Evolutionary conservation across 2,797 vertebrate genomes (phyloP).

Genomic region (Takifugu ocellatus): DNA sequence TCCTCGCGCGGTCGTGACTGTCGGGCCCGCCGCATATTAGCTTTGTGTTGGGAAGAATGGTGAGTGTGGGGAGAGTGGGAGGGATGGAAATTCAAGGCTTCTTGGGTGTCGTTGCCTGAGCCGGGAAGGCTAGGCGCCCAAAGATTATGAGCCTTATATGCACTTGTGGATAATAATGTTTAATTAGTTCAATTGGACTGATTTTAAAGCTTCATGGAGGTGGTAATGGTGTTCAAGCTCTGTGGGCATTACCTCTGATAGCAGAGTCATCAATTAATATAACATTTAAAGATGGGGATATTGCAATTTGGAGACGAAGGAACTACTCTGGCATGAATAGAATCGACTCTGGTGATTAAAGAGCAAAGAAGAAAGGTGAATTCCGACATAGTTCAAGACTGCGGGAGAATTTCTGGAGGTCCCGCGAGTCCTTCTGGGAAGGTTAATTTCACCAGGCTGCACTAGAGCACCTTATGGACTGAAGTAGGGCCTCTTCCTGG

Average conservation of each 20-base stretch:
- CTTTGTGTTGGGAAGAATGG: conserved; percentile 68
- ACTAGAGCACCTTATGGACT: conserved; percentile 46
- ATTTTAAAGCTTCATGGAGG: conserved; percentile 15
- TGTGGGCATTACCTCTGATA: conserved; percentile 17
- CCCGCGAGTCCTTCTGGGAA: conserved; percentile 25
- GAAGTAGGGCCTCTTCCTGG: conserved; percentile 44
- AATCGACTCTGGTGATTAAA: conserved; percentile 23
- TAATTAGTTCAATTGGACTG: conserved; percentile 49
- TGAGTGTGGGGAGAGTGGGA: conserved; percentile 38
- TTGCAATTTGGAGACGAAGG: conserved; percentile 6
- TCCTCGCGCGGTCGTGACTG: conserved; percentile 45
- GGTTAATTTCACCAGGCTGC: conserved; percentile 16
- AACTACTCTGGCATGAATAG: conserved; percentile 17
- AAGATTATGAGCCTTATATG: conserved; percentile 45
- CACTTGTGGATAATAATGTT: conserved; percentile 36
- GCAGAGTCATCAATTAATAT: conserved; percentile 26
- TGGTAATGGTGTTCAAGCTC: conserved; percentile 10
- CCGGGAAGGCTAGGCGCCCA: conserved; percentile 33
- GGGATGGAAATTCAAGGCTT: conserved; percentile 52
- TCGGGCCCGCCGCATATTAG: conserved; percentile 60
- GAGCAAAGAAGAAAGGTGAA: conserved; percentile 21
- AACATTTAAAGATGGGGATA: conserved; percentile 18
- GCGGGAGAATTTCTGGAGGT: not conserved
- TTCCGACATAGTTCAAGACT: not conserved
- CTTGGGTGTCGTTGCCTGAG: conserved; percentile 39